phyloP scores from a whole-genome alignment of 2,888 invertebrate genomes.

The Ophion ventricosus region DNA sequence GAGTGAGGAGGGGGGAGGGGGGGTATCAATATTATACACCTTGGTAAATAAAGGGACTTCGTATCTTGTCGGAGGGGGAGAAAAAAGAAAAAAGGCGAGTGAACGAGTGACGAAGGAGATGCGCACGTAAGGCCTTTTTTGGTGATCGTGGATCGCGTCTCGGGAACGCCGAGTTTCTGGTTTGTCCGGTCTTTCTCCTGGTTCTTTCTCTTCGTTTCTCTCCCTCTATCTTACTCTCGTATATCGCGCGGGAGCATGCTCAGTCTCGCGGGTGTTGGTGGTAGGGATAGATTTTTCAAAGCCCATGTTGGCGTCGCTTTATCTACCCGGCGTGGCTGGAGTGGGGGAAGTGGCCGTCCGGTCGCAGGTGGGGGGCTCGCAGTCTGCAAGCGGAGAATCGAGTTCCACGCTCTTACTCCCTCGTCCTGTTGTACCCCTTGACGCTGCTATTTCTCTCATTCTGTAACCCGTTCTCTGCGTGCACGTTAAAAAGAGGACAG shows the following conservation, averaged over 20 bases:
- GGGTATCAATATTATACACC: conserved; percentile 16
- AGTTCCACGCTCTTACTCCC: conserved; percentile 46
- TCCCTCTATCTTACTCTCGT: background rate
- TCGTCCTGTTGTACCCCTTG: conserved; percentile 18
- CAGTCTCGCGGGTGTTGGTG: background rate
- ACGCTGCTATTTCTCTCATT: conserved; percentile 49
- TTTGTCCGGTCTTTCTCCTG: conserved; percentile 70
- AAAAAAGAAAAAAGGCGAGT: conserved; percentile 66
- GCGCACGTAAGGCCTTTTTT: conserved; percentile 77
- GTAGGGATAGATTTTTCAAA: conserved; percentile 45
- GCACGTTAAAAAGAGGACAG: conserved; percentile 44
- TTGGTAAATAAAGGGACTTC: conserved; percentile 33
- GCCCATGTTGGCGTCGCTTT: conserved; percentile 33
- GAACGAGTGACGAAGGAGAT: conserved; percentile 66
- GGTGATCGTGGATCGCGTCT: conserved; percentile 69
- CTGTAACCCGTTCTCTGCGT: conserved; percentile 46
- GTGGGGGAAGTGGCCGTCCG: conserved; percentile 2
- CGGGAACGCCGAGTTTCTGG: conserved; percentile 68
- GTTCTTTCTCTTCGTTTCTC: conserved; percentile 18
- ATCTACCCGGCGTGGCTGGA: background rate
- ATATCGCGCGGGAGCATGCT: conserved; percentile 1
- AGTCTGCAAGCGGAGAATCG: conserved; percentile 19
- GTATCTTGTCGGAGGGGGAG: background rate
- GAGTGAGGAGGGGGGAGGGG: background rate
- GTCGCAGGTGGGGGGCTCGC: background rate